phyloP scores from a whole-genome alignment of 2,113 vertebrate genomes.

The Agapornis roseicollis region DNA sequence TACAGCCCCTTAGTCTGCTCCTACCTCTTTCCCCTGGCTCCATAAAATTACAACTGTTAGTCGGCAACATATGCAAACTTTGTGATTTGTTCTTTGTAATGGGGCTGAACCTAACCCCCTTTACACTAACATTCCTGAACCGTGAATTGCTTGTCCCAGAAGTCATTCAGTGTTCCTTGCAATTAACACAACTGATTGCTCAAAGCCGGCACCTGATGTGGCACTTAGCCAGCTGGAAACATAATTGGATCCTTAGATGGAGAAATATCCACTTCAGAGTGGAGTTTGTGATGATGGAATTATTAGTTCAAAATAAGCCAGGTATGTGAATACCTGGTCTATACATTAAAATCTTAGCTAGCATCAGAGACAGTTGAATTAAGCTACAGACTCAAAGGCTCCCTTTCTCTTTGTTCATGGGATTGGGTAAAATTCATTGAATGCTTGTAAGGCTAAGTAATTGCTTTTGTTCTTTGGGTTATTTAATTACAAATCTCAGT shows the following conservation, averaged over 20 bases:
- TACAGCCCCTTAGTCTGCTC: not conserved
- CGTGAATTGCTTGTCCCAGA: slow-evolving; percentile 53
- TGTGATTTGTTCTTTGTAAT: slow-evolving; percentile 28
- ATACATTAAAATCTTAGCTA: slow-evolving; percentile 11
- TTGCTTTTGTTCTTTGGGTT: slow-evolving; percentile 56
- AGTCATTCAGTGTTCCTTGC: slow-evolving; percentile 52
- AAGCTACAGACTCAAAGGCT: not conserved
- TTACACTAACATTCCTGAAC: slow-evolving; percentile 49
- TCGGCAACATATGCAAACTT: not conserved
- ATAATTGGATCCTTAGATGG: slow-evolving; percentile 49
- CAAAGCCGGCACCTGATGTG: slow-evolving; percentile 55
- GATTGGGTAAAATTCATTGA: slow-evolving; percentile 24
- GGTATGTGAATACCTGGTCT: slow-evolving; percentile 54
- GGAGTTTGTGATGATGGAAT: not conserved
- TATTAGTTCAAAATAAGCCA: slow-evolving; percentile 41
- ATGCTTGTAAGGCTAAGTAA: slow-evolving; percentile 46
- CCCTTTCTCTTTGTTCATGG: slow-evolving; percentile 37
- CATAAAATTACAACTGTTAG: not conserved
- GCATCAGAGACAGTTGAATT: slow-evolving; percentile 10
- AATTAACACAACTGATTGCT: slow-evolving; percentile 65
- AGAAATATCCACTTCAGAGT: slow-evolving; percentile 30
- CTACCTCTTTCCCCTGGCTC: not conserved
- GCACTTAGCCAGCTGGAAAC: slow-evolving; percentile 4
- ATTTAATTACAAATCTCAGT: slow-evolving; percentile 61
- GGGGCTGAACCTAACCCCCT: slow-evolving; percentile 29